phyloP scores from a whole-genome alignment of 2,113 vertebrate species.

The Osmerus mordax region DNA sequence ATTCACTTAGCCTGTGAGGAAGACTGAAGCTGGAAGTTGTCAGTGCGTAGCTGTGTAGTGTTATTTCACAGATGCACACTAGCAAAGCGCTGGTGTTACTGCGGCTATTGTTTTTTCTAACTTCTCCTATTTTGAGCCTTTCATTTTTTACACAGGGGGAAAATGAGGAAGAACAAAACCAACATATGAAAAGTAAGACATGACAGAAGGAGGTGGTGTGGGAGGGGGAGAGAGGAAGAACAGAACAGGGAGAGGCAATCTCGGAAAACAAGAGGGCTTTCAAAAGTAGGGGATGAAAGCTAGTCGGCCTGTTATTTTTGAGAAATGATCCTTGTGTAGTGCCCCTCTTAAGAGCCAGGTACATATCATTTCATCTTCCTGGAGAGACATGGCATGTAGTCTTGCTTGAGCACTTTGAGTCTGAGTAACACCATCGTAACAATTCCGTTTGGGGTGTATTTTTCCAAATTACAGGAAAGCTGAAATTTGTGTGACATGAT shows the following conservation, averaged over 20 bases:
- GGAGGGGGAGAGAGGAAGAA: constrained; percentile 37
- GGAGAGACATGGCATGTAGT: constrained; percentile 53
- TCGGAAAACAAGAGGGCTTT: constrained; percentile 74
- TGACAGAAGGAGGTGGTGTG: constrained; percentile 49
- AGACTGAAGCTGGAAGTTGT: constrained; percentile 46
- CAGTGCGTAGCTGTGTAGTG: constrained; percentile 47
- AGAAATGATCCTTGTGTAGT: constrained; percentile 74
- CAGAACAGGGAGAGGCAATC: constrained; percentile 68
- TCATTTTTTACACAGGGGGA: constrained; percentile 70
- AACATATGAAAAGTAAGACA: constrained; percentile 72
- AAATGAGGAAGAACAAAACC: constrained; percentile 70
- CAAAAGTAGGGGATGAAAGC: constrained; percentile 77
- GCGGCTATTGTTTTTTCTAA: constrained; percentile 8
- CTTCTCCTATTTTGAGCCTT: constrained; percentile 66
- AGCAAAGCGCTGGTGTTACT: constrained; percentile 17
- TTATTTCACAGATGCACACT: constrained; percentile 49
- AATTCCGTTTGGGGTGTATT: constrained; percentile 24
- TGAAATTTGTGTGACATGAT: not conserved
- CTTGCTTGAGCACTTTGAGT: constrained; percentile 29
- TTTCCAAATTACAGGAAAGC: not conserved
- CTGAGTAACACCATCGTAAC: constrained; percentile 10
- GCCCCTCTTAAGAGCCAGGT: constrained; percentile 68
- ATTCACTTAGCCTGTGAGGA: not conserved
- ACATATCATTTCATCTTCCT: constrained; percentile 70
- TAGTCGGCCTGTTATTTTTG: constrained; percentile 71